These are phyloP conservation scores for Aythya baeri DNA, from an alignment of 2,113 vertebrate species.

Conservation along the genomic window DNA sequence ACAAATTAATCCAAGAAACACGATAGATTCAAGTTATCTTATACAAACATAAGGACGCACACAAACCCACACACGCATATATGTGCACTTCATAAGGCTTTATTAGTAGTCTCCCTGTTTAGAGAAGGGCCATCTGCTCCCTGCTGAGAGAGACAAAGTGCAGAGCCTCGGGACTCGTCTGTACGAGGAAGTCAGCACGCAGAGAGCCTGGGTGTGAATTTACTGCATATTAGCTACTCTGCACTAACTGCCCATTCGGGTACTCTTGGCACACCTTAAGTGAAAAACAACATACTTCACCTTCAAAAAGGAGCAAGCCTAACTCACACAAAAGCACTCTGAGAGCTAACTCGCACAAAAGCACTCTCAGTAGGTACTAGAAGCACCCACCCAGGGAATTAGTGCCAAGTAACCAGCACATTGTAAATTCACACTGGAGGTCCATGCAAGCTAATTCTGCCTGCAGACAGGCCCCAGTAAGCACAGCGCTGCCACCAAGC, in stretches of 20 bases:
- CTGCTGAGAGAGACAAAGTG: slow-evolving; percentile 18
- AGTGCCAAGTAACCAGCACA: neutral
- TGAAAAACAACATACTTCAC: neutral
- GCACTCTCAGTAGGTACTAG: neutral
- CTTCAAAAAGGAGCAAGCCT: neutral
- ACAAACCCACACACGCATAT: neutral
- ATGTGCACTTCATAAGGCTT: neutral
- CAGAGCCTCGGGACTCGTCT: neutral
- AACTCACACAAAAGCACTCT: neutral
- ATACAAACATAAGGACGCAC: neutral
- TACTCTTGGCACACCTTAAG: neutral
- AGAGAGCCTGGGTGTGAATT: neutral
- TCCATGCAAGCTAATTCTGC: neutral
- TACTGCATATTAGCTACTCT: neutral
- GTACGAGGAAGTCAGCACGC: neutral
- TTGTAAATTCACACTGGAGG: neutral
- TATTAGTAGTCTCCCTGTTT: neutral
- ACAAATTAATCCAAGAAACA: neutral
- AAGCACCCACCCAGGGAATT: neutral
- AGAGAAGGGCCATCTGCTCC: slow-evolving; percentile 52
- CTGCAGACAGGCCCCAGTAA: neutral
- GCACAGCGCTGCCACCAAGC: neutral
- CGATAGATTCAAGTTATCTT: neutral
- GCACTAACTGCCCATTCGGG: neutral
- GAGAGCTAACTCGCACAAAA: neutral